These are phyloP conservation scores for Frankliniella intonsa DNA, from an alignment of 2,888 invertebrate species.

Conservation along the genomic window DNA sequence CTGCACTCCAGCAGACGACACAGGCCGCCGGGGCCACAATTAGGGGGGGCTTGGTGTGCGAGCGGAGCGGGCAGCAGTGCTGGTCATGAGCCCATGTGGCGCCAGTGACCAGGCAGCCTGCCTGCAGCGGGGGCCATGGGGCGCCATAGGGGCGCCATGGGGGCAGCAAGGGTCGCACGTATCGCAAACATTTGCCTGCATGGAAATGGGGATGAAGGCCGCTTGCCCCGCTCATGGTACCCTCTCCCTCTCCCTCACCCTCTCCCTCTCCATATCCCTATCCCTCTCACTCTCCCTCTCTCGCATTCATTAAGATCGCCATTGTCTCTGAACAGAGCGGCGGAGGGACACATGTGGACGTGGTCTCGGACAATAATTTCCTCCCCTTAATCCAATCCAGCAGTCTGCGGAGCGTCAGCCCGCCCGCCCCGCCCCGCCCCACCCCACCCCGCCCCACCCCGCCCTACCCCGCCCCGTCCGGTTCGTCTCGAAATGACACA, in stretches of 20 bases:
- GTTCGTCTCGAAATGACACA: too few species aligned
- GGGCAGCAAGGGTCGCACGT: background rate
- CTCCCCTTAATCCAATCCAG: background rate
- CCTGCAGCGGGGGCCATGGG: background rate
- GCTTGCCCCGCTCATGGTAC: background rate
- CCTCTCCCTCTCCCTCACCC: background rate
- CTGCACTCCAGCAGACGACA: too few species aligned
- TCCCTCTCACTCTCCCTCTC: background rate
- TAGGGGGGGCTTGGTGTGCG: too few species aligned
- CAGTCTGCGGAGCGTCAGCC: too few species aligned
- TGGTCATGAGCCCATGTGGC: too few species aligned
- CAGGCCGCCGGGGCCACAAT: too few species aligned
- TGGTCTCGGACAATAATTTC: background rate
- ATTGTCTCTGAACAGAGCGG: background rate
- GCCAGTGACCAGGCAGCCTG: background rate
- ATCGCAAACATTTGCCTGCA: slow-evolving; percentile 22
- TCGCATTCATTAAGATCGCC: background rate
- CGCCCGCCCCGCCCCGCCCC: background rate
- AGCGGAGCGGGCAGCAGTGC: too few species aligned
- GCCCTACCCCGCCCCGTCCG: too few species aligned
- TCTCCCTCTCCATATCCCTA: background rate
- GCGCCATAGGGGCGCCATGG: background rate
- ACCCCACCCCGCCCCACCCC: too few species aligned
- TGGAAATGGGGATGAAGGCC: background rate
- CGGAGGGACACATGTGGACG: background rate